These are phyloP conservation scores for Sepiola atlantica DNA, from an alignment of 2,888 invertebrate genomes.

Conservation along the genomic window DNA sequence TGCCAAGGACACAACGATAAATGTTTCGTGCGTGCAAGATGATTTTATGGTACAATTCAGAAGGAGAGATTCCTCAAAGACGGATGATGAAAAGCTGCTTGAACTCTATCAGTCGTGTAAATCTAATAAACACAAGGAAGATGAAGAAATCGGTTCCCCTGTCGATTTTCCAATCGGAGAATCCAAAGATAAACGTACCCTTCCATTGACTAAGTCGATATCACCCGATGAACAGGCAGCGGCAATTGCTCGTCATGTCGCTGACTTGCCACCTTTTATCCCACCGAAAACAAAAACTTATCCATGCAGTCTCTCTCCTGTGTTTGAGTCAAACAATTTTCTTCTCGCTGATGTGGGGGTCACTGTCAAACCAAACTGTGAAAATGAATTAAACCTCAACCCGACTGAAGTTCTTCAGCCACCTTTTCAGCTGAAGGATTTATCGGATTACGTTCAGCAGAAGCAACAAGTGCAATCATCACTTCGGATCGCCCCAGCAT, in stretches of 20 bases:
- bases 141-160: background rate
- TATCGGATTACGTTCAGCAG: conserved; percentile 50
- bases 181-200: conserved; percentile 56
- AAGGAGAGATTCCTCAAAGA: conserved; percentile 59
- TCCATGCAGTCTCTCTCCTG: conserved; percentile 62
- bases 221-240: conserved; percentile 62
- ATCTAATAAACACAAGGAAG: background rate
- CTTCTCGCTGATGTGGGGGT: background rate
- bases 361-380: background rate
- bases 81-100: conserved; percentile 69
- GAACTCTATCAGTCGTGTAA: conserved; percentile 60
- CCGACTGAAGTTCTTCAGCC: background rate
- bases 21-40: conserved; percentile 48
- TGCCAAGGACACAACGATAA: conserved; percentile 47
- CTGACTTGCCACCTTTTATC: conserved; percentile 64
- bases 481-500: conserved; percentile 57
- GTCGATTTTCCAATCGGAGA: conserved; percentile 52
- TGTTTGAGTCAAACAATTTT: conserved; percentile 55
- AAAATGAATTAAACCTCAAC: background rate
- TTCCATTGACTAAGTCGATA: conserved; percentile 52
- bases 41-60: conserved; percentile 35
- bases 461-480: conserved; percentile 59
- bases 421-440: conserved; percentile 41
- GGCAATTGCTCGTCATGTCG: conserved; percentile 62
- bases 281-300: conserved; percentile 66